phyloP scores from a whole-genome alignment of 2,888 invertebrate genomes.

The Hartigia nigra region DNA sequence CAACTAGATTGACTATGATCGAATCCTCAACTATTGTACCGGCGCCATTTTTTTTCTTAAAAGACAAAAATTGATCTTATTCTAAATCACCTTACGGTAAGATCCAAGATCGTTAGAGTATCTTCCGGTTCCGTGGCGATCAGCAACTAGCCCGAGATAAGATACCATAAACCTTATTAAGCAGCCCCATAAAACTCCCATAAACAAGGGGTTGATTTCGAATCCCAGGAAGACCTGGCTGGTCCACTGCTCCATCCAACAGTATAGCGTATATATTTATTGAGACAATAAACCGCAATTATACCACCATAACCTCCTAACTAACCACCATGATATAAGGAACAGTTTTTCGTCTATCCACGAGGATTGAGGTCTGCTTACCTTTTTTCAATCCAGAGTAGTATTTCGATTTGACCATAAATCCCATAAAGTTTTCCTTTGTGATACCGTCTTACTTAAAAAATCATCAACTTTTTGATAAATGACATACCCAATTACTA shows the following conservation, averaged over 20 bases:
- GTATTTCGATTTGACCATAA: neutral
- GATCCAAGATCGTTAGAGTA: slow-evolving; percentile 42
- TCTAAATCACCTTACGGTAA: slow-evolving; percentile 7
- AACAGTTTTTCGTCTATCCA: neutral
- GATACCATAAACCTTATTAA: slow-evolving; percentile 52
- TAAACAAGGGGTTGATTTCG: slow-evolving; percentile 50
- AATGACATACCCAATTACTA: neutral
- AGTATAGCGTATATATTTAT: slow-evolving; percentile 59
- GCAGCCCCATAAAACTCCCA: slow-evolving; percentile 43
- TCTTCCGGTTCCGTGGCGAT: slow-evolving; percentile 17
- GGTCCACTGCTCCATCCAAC: slow-evolving; percentile 15
- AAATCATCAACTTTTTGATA: neutral
- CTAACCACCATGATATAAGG: slow-evolving; percentile 42
- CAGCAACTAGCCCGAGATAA: slow-evolving; percentile 27
- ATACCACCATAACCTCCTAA: slow-evolving; percentile 54
- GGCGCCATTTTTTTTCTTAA: neutral
- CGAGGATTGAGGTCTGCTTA: neutral
- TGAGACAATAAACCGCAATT: slow-evolving; percentile 63
- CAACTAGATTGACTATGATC: neutral
- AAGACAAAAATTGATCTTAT: neutral
- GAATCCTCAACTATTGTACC: neutral
- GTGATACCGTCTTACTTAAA: neutral
- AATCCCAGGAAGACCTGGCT: slow-evolving; percentile 51
- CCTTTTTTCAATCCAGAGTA: neutral
- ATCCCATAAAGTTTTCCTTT: neutral